Conservation (phyloP, 2,113 vertebrate genomes). For the Caretta caretta region DNA sequence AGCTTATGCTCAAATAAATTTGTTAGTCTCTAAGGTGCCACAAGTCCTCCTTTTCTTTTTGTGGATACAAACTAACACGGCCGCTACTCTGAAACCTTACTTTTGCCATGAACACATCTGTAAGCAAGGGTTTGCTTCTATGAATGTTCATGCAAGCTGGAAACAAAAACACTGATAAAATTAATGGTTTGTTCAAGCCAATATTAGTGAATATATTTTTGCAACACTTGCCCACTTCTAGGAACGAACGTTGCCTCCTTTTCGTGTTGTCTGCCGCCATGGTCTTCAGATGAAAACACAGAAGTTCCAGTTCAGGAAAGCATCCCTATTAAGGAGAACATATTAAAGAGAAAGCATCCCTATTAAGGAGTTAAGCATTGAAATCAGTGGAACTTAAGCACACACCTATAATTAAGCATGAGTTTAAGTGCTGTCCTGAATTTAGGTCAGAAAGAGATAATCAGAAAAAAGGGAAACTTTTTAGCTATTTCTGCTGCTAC, state of each 20-base stretch:
- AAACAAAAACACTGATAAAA: background rate
- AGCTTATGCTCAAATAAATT: too few species aligned
- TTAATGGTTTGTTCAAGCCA: background rate
- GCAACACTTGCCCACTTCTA: background rate
- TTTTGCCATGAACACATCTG: background rate
- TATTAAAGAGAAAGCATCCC: background rate
- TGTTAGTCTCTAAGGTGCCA: too few species aligned
- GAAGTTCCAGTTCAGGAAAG: background rate
- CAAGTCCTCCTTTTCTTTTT: too few species aligned
- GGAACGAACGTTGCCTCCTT: background rate
- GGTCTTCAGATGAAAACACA: background rate
- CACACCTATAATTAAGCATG: background rate
- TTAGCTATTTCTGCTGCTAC: background rate
- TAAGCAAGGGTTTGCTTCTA: background rate
- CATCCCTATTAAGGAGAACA: background rate
- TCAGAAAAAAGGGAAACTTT: background rate
- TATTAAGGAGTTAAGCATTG: background rate
- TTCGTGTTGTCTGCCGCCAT: background rate
- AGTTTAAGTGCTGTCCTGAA: background rate
- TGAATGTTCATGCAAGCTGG: background rate
- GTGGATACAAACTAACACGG: too few species aligned
- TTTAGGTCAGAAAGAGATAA: background rate
- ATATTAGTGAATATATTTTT: background rate
- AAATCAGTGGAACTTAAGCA: background rate
- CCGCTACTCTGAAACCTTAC: background rate